These are phyloP conservation scores for Probosciger aterrimus DNA, from an alignment of 2,113 vertebrate genomes.

Conservation along the genomic window DNA sequence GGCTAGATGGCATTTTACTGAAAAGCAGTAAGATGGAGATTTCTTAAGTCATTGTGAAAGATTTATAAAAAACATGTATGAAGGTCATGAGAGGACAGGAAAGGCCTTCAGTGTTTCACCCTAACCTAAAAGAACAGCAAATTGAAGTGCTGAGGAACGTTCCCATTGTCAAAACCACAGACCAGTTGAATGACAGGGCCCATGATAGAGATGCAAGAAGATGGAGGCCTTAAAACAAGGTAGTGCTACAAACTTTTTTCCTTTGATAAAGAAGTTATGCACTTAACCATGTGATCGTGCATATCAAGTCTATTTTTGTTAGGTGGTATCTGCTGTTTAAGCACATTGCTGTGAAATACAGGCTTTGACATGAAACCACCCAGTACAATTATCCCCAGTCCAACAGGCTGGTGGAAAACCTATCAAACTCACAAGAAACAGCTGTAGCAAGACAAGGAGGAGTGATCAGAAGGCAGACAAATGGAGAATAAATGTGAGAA, in stretches of 20 bases:
- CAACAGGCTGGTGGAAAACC: not conserved
- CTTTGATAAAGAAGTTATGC: not conserved
- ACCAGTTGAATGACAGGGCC: not conserved
- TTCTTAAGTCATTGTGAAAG: not conserved
- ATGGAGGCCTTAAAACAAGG: not conserved
- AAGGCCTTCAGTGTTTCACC: not conserved
- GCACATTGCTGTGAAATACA: not conserved
- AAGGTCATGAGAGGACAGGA: not conserved
- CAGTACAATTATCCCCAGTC: not conserved
- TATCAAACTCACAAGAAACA: not conserved
- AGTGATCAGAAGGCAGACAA: not conserved
- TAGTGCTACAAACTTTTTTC: not conserved
- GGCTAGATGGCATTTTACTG: not conserved
- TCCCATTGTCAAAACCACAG: not conserved
- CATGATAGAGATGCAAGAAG: not conserved
- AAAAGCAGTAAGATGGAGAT: not conserved
- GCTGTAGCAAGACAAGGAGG: not conserved
- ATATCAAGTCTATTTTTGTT: not conserved
- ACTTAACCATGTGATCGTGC: not conserved
- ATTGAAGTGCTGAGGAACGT: not conserved
- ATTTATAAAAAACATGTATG: not conserved
- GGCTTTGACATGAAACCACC: not conserved
- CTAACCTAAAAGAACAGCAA: not conserved
- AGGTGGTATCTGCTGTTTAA: not conserved
- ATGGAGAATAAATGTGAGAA: not conserved